Evolutionary conservation across 2,888 invertebrate species (phyloP).

Genomic region (Eristalis pertinax): DNA sequence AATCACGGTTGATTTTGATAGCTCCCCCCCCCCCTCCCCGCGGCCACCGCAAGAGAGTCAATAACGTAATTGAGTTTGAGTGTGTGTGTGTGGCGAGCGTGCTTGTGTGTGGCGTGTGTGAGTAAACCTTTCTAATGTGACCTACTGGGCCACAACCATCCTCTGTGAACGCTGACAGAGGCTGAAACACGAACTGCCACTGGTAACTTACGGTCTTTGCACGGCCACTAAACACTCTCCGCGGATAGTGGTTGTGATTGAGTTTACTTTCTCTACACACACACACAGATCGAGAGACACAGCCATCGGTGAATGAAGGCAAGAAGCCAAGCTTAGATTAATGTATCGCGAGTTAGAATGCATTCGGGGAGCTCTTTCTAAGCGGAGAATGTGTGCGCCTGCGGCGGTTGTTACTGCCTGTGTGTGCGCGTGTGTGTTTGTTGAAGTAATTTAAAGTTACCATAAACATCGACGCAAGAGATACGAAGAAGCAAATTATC

Average conservation of each 20-base stretch:
- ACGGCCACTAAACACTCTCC: conserved; percentile 14
- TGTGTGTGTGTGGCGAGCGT: not conserved
- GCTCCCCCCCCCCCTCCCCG: not conserved
- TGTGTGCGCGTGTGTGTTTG: no score
- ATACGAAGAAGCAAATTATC: not conserved
- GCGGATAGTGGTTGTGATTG: not conserved
- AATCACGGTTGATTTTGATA: not conserved
- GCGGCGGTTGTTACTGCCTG: no score
- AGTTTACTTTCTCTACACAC: conserved; percentile 45
- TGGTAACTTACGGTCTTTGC: conserved; percentile 7
- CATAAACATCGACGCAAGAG: not conserved
- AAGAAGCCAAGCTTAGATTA: not conserved
- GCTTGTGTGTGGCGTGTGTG: not conserved
- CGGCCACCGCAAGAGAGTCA: not conserved
- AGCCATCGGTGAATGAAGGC: not conserved
- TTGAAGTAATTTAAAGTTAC: no score
- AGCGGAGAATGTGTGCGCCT: no score
- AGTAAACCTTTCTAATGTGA: conserved; percentile 49
- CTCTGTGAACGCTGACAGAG: not conserved
- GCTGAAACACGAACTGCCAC: not conserved
- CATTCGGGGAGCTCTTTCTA: no score
- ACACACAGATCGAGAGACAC: not conserved
- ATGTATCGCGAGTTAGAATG: not conserved
- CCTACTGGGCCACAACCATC: conserved; percentile 35
- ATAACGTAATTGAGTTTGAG: not conserved